Percentiles rank a stretch among this genome's conserved stretches.
Conservation (phyloP, 2,888 invertebrate species). For the Protonemura montana region DNA sequence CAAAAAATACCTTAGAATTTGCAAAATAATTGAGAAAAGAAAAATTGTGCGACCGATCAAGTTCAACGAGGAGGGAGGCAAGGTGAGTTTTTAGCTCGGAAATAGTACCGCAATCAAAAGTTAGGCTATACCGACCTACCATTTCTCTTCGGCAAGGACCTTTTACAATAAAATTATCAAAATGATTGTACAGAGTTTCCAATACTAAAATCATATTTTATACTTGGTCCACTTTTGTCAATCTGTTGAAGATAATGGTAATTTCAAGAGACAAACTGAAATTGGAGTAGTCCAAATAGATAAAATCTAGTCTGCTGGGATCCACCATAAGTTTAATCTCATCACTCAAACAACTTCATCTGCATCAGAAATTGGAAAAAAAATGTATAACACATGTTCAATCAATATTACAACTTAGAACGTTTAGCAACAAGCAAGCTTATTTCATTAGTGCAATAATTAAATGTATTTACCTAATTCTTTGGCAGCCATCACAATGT, state of each 20-base stretch:
- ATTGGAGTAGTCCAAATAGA: too few relatives aligned
- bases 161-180: background rate
- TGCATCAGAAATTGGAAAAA: background rate
- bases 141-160: background rate
- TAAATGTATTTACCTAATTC: background rate
- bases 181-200: background rate
- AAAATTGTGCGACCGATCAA: background rate
- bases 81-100: too few relatives aligned
- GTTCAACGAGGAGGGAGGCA: too few relatives aligned
- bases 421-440: background rate
- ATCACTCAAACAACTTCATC: background rate
- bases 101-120: too few relatives aligned
- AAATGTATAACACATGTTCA: background rate
- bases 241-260: background rate
- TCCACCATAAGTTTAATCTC: background rate
- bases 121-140: background rate
- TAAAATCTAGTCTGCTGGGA: background rate
- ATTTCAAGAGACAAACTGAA: too few relatives aligned
- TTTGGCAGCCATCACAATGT: background rate
- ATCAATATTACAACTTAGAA: background rate
- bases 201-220: background rate
- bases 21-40: background rate
- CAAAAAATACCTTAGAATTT: background rate
- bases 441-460: background rate
- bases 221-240: background rate